Evolutionary conservation across 2,113 vertebrate species (phyloP).

Genomic region (Colossoma macropomum): DNA sequence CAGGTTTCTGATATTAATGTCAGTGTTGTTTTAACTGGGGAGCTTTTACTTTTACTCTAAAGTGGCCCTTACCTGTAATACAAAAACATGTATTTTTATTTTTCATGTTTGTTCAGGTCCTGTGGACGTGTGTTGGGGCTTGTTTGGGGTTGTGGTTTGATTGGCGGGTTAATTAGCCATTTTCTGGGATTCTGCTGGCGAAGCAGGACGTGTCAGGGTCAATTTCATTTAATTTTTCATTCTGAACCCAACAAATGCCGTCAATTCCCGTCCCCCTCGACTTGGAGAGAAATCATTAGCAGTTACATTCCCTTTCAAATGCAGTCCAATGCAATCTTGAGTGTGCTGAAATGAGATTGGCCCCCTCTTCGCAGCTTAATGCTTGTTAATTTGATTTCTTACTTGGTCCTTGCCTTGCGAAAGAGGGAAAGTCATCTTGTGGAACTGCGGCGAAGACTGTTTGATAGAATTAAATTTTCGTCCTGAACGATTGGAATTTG

Average conservation of each 20-base stretch:
- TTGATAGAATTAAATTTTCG: constrained; percentile 19
- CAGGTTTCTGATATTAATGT: too few species aligned
- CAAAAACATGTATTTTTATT: not conserved
- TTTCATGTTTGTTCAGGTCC: not conserved
- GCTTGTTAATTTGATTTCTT: constrained; percentile 39
- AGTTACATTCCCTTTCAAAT: constrained; percentile 18
- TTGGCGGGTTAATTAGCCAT: constrained; percentile 67
- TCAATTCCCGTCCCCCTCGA: not conserved
- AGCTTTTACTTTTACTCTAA: too few species aligned
- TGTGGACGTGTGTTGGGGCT: not conserved
- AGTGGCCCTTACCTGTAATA: too few species aligned
- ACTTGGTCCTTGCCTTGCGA: not conserved
- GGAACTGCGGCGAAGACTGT: not conserved
- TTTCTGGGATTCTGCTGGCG: constrained; percentile 36
- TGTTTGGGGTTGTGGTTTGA: constrained; percentile 55
- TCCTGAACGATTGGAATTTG: constrained; percentile 40
- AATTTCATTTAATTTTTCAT: constrained; percentile 48
- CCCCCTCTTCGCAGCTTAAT: constrained; percentile 29
- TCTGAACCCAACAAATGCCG: constrained; percentile 22
- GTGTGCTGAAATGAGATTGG: constrained; percentile 30
- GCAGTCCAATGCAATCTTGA: constrained; percentile 35
- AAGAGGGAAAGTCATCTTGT: not conserved
- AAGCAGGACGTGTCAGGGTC: constrained; percentile 37
- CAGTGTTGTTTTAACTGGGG: too few species aligned
- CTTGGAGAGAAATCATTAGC: constrained; percentile 2